phyloP scores from a whole-genome alignment of 1,140 invertebrate genomes.

The Bombus pyrosoma region DNA sequence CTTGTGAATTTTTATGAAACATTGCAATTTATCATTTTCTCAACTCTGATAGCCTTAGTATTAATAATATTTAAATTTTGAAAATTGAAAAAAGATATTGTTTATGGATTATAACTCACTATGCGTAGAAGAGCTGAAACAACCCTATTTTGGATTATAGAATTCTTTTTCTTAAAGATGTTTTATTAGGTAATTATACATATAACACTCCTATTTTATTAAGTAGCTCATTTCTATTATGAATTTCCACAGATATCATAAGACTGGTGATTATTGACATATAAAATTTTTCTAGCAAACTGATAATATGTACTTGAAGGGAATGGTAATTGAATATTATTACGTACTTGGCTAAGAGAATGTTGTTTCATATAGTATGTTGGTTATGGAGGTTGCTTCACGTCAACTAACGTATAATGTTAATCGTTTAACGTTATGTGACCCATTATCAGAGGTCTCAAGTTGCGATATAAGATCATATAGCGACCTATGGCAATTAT shows the following conservation, averaged over 20 bases:
- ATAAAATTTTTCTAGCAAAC: not conserved
- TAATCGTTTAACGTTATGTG: conserved; percentile 14
- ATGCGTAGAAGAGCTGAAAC: no score
- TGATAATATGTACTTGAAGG: not conserved
- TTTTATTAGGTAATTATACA: no score
- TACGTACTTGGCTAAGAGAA: not conserved
- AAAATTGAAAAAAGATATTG: no score
- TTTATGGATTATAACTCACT: no score
- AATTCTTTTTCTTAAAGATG: no score
- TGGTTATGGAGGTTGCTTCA: not conserved
- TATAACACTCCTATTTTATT: no score
- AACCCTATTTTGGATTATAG: no score
- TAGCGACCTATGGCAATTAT: not conserved
- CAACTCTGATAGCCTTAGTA: no score
- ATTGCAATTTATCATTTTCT: not conserved
- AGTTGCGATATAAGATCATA: not conserved
- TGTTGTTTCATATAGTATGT: not conserved
- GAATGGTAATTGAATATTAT: not conserved
- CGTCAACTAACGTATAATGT: not conserved
- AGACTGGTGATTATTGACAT: not conserved
- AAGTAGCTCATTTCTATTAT: no score
- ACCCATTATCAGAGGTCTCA: not conserved
- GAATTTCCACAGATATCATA: no score
- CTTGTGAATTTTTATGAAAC: not conserved
- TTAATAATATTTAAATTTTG: no score